Base-by-base conservation (phyloP, 2,797 vertebrate species). In the Erpetoichthys calabaricus region DNA sequence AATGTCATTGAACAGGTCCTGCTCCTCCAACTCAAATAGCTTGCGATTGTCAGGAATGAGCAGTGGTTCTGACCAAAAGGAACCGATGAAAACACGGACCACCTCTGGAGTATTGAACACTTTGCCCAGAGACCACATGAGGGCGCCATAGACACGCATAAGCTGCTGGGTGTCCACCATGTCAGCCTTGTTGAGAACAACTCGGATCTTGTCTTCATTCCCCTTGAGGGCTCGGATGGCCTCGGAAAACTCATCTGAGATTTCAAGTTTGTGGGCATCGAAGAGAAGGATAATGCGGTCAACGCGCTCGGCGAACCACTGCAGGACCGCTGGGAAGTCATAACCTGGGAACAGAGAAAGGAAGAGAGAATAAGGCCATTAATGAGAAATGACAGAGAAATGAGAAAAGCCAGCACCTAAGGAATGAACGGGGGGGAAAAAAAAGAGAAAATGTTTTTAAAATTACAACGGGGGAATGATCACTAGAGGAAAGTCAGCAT, bases 101-200 rank as follows among this genome's bases (percentile, higher is more conserved):
- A 97, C 92, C 77, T 97, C 94, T 0, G 94, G 94, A 2, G 91
- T 91, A 64, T 85, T 79, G 56, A 97, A 89, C 62, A 90, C 92
- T 67, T 95, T 95, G 43, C 94, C 92, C 68, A 97, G 77, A 2
- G 91, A 90, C 94, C 94, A 97, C 94, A 97, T 94, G 63, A 97
- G 81, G 0, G 92, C 94, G 0, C 94, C 94, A 4, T 97, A 97
- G 9, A 97, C 92, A 0, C 92, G 72, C 92, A 97, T 94, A 67
- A 96, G 79, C 83, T 96, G 91, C 80, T 96, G 94, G 3, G 91
- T 92, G 60, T 88, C 89, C 74, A 95, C 90, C 89, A 87, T 88
- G 79, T 97, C 94, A 0, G 94, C 94, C 70, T 97, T 96, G 86
- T 97, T 97, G 53, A 97, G 88, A 56, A 96, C 92, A 69, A 97